These are phyloP conservation scores for Dermatemys mawii DNA, from an alignment of 2,113 vertebrate genomes.

Conservation along the genomic window DNA sequence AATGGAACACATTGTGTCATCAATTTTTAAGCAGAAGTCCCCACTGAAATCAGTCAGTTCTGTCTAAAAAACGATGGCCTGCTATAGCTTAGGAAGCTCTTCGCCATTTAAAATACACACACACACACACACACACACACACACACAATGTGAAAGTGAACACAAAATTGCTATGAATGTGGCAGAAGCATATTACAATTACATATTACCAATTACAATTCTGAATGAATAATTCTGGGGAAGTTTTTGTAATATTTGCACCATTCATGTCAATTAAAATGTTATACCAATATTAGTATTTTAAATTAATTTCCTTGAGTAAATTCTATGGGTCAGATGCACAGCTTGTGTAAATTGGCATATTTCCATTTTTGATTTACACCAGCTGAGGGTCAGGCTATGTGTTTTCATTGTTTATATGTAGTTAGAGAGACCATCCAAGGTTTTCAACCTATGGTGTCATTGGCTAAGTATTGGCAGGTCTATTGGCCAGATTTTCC, in stretches of 20 bases:
- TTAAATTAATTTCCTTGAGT: neutral
- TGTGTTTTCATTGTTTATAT: neutral
- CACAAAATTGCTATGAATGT: neutral
- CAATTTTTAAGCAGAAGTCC: neutral
- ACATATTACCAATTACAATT: neutral
- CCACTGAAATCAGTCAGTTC: neutral
- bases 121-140: neutral
- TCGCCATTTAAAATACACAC: neutral
- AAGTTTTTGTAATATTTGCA: neutral
- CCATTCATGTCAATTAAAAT: neutral
- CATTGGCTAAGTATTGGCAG: neutral
- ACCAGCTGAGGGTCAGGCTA: neutral
- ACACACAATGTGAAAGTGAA: neutral
- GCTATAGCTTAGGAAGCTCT: neutral
- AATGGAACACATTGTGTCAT: neutral
- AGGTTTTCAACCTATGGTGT: neutral
- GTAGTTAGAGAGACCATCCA: neutral
- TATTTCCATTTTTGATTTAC: neutral
- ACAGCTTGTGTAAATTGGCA: neutral
- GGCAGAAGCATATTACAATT: neutral
- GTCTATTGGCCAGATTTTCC: neutral
- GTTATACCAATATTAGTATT: accelerated
- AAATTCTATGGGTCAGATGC: neutral
- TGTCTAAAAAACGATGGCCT: neutral
- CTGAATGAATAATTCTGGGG: neutral